phyloP scores from a whole-genome alignment of 2,113 vertebrate genomes.

The Bufo gargarizans region DNA sequence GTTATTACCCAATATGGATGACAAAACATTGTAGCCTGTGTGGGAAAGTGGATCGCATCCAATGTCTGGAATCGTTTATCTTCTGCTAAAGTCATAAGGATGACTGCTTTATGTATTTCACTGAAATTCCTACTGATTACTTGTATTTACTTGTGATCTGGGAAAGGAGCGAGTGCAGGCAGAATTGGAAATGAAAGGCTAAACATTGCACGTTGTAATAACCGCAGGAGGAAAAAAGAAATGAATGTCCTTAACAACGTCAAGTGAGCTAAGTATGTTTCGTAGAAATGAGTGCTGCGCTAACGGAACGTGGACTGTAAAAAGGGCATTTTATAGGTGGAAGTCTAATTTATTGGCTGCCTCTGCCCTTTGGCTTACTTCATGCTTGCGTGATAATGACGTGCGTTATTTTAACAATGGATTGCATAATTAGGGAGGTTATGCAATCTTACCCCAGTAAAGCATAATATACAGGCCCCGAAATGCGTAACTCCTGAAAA shows the following conservation, averaged over 20 bases:
- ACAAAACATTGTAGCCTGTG: constrained; percentile 86
- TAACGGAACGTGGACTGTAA: background rate
- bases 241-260: background rate
- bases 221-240: constrained; percentile 24
- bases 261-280: background rate
- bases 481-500: background rate
- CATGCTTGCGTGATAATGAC: background rate
- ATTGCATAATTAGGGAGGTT: background rate
- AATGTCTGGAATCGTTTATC: constrained; percentile 90
- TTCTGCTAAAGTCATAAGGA: constrained; percentile 73
- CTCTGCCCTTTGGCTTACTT: background rate
- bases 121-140: constrained; percentile 79
- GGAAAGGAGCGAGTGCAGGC: constrained; percentile 53
- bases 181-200: constrained; percentile 17
- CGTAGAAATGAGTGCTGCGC: background rate
- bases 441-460: background rate
- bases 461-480: background rate
- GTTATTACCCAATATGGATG: constrained; percentile 83
- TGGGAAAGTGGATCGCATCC: constrained; percentile 88
- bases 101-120: constrained; percentile 80
- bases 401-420: background rate
- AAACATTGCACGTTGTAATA: constrained; percentile 17
- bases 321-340: background rate
- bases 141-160: constrained; percentile 73
- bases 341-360: background rate